These are phyloP conservation scores for Melopsittacus undulatus DNA, from an alignment of 2,797 vertebrate species.

Conservation along the genomic window DNA sequence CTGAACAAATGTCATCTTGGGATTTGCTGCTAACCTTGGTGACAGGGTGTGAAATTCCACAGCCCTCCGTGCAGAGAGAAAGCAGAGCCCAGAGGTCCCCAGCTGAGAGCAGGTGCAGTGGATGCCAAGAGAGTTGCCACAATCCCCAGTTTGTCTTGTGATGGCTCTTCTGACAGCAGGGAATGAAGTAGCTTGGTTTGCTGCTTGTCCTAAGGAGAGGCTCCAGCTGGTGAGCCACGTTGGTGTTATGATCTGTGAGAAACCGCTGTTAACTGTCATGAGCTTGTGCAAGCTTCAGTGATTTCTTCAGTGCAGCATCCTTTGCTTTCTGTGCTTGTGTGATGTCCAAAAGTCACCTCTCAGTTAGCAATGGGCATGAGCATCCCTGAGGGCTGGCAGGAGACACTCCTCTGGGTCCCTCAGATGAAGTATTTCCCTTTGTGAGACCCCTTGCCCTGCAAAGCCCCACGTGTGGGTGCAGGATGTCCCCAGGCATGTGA, in stretches of 20 bases:
- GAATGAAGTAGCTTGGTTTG: neutral
- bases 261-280: neutral
- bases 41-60: constrained; percentile 66
- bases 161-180: neutral
- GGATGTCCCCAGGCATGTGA: neutral
- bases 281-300: neutral
- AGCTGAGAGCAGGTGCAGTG: neutral
- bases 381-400: neutral
- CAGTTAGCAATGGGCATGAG: accelerated
- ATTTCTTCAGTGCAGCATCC: neutral
- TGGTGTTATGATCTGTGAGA: accelerated
- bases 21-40: constrained; percentile 50
- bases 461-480: neutral
- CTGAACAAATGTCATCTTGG: constrained; percentile 35
- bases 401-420: accelerated
- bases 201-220: accelerated
- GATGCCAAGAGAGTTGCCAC: neutral
- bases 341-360: neutral
- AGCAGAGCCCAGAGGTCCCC: neutral
- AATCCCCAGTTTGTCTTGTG: neutral
- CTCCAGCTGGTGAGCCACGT: accelerated
- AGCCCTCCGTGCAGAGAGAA: neutral
- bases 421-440: accelerated
- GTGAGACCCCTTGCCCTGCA: neutral
- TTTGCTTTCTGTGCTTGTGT: neutral